Base-by-base conservation (phyloP, 2,888 invertebrate species). In the Noctua pronuba region DNA sequence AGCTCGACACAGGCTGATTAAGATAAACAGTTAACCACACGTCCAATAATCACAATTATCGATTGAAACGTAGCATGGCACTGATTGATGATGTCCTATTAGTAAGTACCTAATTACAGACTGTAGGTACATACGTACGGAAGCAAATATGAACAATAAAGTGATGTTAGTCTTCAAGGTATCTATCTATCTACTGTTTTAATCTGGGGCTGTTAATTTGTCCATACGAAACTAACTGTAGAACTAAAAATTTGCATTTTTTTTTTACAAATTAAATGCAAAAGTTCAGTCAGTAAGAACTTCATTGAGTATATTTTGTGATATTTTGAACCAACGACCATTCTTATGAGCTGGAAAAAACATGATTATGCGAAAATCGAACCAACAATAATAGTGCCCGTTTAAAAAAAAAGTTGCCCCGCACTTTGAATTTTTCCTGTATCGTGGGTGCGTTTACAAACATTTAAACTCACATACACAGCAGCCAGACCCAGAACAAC, bases 31-130 rank as follows among this genome's bases (percentile, higher is more conserved):
- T 74, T 52, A 60, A 70, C 75, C 70, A 65, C 28, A 46, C 31
- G 35, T 46, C 65, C 68, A 80, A 83, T 83, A 80, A 79, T 83
- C 64, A 35, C 73, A 83, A 80, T 80, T 80, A 83, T 77, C 71
- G 55, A 72, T 28, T 70, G 58, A 73, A 49, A 71, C 44, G 46
- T 68, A 68, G 41, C 46, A 55, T 74, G 64, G 73, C 44, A 55
- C 77, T 80, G 83, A 83, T 83, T 77, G 84, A 75, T 66, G 72
- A 73, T 55, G 28, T 65, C 52, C 71, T 72, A 83, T 83, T 65
- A 73, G 46, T 49, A 38, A 6, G 4, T 77, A 46, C 62, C 49
- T 75, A 72, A 77, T 80, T 80, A 77, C 64, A 18, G 72, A 62
- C 11, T 5, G 8, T n/a, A 31, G 13, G 2, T 60, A 38, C 38